phyloP scores from a whole-genome alignment of 2,888 invertebrate genomes.

The Pterostichus madidus region DNA sequence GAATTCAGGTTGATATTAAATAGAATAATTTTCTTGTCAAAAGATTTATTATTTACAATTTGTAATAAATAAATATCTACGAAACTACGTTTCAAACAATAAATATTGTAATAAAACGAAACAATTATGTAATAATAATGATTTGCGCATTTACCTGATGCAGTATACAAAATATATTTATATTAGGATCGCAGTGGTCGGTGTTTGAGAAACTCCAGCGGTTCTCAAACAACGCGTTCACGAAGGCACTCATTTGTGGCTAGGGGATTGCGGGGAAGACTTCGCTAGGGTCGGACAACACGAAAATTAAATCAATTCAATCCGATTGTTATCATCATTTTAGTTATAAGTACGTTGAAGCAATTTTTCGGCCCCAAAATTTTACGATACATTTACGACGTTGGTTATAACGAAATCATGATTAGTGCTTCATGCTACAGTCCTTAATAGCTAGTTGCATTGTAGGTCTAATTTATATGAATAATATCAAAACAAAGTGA shows the following conservation, averaged over 20 bases:
- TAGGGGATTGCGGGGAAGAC: constrained; percentile 29
- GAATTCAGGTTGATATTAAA: constrained; percentile 7
- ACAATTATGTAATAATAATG: constrained; percentile 51
- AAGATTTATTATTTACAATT: constrained; percentile 64
- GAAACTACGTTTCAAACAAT: constrained; percentile 62
- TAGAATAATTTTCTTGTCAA: constrained; percentile 20
- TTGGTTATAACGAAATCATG: constrained; percentile 4
- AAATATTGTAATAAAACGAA: constrained; percentile 59
- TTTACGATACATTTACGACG: neutral
- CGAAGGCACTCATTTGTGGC: constrained; percentile 40
- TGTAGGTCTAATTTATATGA: too few relatives aligned
- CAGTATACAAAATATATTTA: constrained; percentile 62
- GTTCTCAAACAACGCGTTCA: constrained; percentile 55
- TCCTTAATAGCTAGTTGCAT: too few relatives aligned
- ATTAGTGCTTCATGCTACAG: too few relatives aligned
- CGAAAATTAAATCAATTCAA: constrained; percentile 36
- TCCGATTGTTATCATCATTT: neutral
- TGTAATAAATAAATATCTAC: constrained; percentile 65
- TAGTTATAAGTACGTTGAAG: constrained; percentile 30
- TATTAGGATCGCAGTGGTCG: constrained; percentile 55
- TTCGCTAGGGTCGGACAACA: constrained; percentile 14
- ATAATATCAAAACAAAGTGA: too few relatives aligned
- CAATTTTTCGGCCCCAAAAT: constrained; percentile 25
- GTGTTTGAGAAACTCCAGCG: constrained; percentile 17
- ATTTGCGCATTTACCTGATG: constrained; percentile 56